Percentiles rank a stretch among this genome's conserved stretches.
Evolutionary conservation across 1,140 invertebrate genomes (phyloP).

Genomic region (Papilio dardanus): DNA sequence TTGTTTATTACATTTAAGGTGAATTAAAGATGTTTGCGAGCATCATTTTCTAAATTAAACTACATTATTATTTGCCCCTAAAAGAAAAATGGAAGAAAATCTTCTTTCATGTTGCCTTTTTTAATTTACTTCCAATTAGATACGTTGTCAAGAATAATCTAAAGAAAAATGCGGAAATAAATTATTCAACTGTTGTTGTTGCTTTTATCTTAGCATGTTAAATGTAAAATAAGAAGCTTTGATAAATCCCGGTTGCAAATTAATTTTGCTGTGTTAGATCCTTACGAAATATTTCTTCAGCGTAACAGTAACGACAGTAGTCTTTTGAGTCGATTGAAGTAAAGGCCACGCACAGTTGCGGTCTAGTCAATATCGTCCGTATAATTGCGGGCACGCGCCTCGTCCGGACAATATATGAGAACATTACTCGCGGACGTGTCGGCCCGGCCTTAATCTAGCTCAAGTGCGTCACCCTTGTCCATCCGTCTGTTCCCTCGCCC

Average conservation of each 20-base stretch:
- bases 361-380: constrained; percentile 32
- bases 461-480: constrained; percentile 70
- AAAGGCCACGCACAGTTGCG: background rate
- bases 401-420: constrained; percentile 76
- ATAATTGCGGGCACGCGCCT: constrained; percentile 75
- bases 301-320: background rate
- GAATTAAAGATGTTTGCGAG: constrained; percentile 5
- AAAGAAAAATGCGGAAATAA: too few relatives aligned
- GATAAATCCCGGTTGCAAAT: background rate
- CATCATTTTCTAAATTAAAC: background rate
- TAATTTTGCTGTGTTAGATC: background rate
- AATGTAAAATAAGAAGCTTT: background rate
- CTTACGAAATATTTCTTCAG: background rate
- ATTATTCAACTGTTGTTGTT: too few relatives aligned
- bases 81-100: background rate
- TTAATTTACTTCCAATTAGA: background rate
- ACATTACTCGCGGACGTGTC: constrained; percentile 79
- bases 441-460: constrained; percentile 71
- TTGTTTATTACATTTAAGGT: constrained; percentile 32
- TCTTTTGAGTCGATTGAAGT: background rate
- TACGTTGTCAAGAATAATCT: background rate
- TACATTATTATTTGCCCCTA: background rate
- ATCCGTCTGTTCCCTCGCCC: constrained; percentile 45
- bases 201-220: background rate
- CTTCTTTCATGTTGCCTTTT: background rate